These are phyloP conservation scores for Acropora yongei DNA, from an alignment of 64 coral and sea anemone species.

Conservation along the genomic window DNA sequence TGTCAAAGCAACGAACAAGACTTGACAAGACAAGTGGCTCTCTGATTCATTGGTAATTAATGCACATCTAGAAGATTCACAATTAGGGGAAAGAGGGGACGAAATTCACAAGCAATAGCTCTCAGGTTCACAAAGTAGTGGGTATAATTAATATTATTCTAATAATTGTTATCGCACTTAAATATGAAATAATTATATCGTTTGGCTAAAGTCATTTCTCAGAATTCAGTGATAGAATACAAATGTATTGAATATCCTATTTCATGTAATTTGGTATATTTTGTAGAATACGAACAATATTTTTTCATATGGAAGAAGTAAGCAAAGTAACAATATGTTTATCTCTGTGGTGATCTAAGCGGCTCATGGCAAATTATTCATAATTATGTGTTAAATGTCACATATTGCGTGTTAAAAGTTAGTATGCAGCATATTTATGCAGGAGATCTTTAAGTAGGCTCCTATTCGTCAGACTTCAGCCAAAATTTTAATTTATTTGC, in stretches of 20 bases:
- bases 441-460: not conserved
- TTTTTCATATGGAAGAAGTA: slow-evolving; percentile 72
- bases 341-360: not conserved
- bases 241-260: slow-evolving; percentile 67
- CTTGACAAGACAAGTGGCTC: not conserved
- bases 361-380: not conserved
- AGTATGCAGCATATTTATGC: slow-evolving; percentile 8
- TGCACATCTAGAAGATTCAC: not conserved
- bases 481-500: not conserved
- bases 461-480: not conserved
- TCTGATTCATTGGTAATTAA: not conserved
- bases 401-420: not conserved
- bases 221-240: slow-evolving; percentile 40
- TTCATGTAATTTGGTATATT: slow-evolving; percentile 90
- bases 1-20: not conserved
- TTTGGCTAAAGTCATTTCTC: slow-evolving; percentile 35
- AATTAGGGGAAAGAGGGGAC: not conserved
- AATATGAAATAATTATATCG: slow-evolving; percentile 12
- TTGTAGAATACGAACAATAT: slow-evolving; percentile 97
- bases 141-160: not conserved
- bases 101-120: not conserved
- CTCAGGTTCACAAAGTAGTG: not conserved
- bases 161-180: slow-evolving; percentile 18
- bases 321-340: slow-evolving; percentile 31
- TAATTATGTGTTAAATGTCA: not conserved